Evolutionary conservation across 2,888 invertebrate genomes (phyloP), one percentile per base, ranked within the genome.

Genomic region (Lithosia quadra): DNA sequence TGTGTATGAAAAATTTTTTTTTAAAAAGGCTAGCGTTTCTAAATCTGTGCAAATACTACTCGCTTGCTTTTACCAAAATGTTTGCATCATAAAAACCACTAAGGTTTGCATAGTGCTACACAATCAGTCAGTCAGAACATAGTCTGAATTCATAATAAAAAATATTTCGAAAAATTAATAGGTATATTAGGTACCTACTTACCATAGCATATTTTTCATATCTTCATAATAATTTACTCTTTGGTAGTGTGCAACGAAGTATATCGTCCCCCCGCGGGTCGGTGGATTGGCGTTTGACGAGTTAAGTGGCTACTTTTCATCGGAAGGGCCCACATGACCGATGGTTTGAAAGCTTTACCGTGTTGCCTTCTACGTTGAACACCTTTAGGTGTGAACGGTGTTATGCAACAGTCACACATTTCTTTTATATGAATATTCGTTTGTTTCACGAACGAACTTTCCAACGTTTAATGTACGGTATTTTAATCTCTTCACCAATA

Each of bases 221-320:
- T 63, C 68, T 63, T 3, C 11, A 0, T 9, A 49, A 43, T 59
- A 36, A 39, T 1, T 1, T 63, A 76, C 59, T 76, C 82, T 77
- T 67, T 83, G 81, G 64, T 15, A 22, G 55, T 75, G 79, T 79
- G 84, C 86, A 85, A 61, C 73, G 81, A 78, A 79, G 80, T 84
- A 86, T 85, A 82, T 83, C 87, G 82, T 78, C 79, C 76, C 75
- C 72, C 73, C 57, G 74, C 71, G 76, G 82, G 82, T 81, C 82
- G 83, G 63, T 68, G 85, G 91, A 92, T 91, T 92, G 92, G 90
- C 92, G 80, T 89, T 90, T 93, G 94, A 94, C 92, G 91, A 90
- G 90, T 87, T 91, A 94, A 94, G 93, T 93, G 93, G 92, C 87
- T 89, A 92, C 91, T 93, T 93, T 91, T 92, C 92, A 92, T 91